Conservation (phyloP, 1,140 invertebrate species). For the Palaemon carinicauda region DNA sequence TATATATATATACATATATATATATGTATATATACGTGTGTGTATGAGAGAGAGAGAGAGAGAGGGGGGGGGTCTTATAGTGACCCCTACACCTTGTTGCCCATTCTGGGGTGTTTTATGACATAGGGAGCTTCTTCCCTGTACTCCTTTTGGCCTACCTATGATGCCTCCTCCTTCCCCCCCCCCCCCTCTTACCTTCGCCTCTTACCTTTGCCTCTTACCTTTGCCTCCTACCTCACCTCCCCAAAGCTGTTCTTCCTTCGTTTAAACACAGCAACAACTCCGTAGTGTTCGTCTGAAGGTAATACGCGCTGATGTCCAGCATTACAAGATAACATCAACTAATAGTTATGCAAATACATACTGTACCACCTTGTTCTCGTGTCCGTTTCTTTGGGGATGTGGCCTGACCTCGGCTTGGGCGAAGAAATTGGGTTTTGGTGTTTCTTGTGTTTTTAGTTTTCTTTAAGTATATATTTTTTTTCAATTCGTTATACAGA, state of each 20-base stretch:
- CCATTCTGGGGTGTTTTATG: no score
- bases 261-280: background rate
- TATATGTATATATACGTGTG: no score
- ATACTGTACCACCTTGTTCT: background rate
- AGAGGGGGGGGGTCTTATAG: no score
- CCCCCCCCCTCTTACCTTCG: background rate
- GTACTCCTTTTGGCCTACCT: background rate
- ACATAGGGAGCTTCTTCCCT: background rate
- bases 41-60: no score
- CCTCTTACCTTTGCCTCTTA: no score
- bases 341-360: conserved; percentile 54
- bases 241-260: background rate
- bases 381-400: conserved; percentile 11
- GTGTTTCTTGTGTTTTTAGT: no score
- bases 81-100: no score
- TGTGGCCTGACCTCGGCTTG: background rate
- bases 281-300: conserved; percentile 35
- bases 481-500: no score
- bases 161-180: background rate
- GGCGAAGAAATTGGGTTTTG: background rate
- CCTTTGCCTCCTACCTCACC: background rate
- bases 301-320: conserved; percentile 48
- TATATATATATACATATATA: no score
- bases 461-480: no score
- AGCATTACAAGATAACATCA: conserved; percentile 54